Evolutionary conservation across 2,888 invertebrate genomes (phyloP).

Genomic region (Nymphalis urticae): DNA sequence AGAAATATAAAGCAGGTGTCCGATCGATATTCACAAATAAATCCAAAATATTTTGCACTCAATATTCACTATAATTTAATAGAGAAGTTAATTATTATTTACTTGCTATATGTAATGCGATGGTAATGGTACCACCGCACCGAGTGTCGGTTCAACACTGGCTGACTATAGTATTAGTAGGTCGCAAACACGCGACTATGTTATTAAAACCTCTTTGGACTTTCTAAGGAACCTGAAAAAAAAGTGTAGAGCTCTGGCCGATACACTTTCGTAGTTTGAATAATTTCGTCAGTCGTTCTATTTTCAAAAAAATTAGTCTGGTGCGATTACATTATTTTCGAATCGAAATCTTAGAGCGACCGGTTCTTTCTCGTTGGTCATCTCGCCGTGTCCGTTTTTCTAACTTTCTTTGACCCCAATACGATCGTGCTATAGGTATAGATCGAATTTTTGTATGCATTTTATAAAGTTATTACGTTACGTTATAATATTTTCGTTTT

Average conservation of each 20-base stretch:
- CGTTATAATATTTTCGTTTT: constrained; percentile 34
- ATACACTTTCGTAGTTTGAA: constrained; percentile 17
- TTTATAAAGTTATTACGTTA: constrained; percentile 39
- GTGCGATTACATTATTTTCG: constrained; percentile 38
- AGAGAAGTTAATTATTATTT: constrained; percentile 11
- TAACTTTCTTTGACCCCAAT: constrained; percentile 78
- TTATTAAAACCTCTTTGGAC: constrained; percentile 38
- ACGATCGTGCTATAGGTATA: constrained; percentile 30
- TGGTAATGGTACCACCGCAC: constrained; percentile 57
- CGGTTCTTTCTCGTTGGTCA: constrained; percentile 60
- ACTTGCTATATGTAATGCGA: constrained; percentile 17
- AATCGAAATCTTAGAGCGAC: constrained; percentile 46
- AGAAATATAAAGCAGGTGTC: background rate
- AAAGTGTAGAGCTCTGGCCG: constrained; percentile 29
- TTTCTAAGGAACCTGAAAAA: constrained; percentile 44
- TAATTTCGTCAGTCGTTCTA: constrained; percentile 36
- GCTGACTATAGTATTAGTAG: constrained; percentile 38
- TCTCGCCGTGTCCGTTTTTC: constrained; percentile 65
- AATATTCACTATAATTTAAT: constrained; percentile 17
- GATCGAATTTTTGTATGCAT: constrained; percentile 32
- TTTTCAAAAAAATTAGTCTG: constrained; percentile 40
- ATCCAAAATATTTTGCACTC: constrained; percentile 23
- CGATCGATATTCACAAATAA: constrained; percentile 5
- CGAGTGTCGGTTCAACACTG: constrained; percentile 69
- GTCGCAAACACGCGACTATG: constrained; percentile 32